phyloP scores from a whole-genome alignment of 2,113 vertebrate species.

The Salvator merianae region DNA sequence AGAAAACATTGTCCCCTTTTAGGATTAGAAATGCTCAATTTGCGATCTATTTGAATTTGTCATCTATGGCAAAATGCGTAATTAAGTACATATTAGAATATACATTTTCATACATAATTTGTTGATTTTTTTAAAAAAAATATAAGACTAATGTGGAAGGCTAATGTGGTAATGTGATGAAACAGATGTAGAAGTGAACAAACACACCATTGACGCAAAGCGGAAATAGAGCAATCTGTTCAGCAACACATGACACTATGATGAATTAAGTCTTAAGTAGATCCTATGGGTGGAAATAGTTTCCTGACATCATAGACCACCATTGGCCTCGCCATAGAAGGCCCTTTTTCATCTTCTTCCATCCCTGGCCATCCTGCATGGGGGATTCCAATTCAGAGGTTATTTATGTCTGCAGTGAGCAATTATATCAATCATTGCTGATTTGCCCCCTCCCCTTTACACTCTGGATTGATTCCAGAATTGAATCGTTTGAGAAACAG shows the following conservation, averaged over 20 bases:
- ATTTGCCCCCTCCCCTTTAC: not conserved
- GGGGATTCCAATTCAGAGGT: not conserved
- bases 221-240: too few species aligned
- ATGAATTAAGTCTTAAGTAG: not conserved
- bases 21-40: too few species aligned
- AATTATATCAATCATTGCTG: not conserved
- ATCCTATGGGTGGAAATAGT: not conserved
- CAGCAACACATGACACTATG: not conserved
- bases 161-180: too few species aligned
- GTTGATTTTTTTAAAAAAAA: too few species aligned
- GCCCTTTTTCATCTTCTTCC: not conserved
- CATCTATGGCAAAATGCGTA: too few species aligned
- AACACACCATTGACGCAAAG: too few species aligned
- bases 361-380: not conserved
- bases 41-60: too few species aligned
- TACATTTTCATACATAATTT: too few species aligned
- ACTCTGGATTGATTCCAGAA: not conserved
- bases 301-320: not conserved
- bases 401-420: not conserved
- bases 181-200: too few species aligned
- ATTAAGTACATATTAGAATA: too few species aligned
- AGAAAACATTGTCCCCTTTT: too few species aligned
- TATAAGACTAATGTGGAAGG: too few species aligned
- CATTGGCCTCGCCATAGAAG: not conserved
- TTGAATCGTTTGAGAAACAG: constrained; percentile 18